These are phyloP conservation scores for Tachina grossa DNA, from an alignment of 2,888 invertebrate species.

Conservation along the genomic window DNA sequence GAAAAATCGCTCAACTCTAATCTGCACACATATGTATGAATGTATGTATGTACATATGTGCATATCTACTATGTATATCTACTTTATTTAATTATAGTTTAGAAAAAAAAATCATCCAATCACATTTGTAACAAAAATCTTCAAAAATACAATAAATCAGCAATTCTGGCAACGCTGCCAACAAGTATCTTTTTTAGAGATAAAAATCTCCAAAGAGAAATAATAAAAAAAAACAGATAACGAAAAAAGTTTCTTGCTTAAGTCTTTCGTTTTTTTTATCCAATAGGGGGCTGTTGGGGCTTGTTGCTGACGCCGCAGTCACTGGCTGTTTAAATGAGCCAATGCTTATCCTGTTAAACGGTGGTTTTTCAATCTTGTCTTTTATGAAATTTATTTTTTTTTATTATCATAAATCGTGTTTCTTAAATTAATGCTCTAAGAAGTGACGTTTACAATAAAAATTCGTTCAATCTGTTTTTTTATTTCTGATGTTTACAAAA, in stretches of 20 bases:
- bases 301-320: not conserved
- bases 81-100: no score
- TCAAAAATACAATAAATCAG: no score
- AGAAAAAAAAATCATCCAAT: no score
- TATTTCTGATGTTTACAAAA: not conserved
- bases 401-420: constrained; percentile 38
- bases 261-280: constrained; percentile 41
- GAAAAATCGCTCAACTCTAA: no score
- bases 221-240: not conserved
- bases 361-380: constrained; percentile 30
- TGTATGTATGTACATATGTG: no score
- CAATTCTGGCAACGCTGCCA: no score
- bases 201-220: no score
- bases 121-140: no score
- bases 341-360: constrained; percentile 36
- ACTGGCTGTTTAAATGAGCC: constrained; percentile 1
- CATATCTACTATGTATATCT: no score
- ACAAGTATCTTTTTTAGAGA: no score
- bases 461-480: constrained; percentile 33
- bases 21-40: no score
- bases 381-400: not conserved
- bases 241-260: constrained; percentile 39
- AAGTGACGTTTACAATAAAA: constrained; percentile 51
- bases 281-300: constrained; percentile 8
- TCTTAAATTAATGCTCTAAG: constrained; percentile 64